phyloP scores from a whole-genome alignment of 2,888 invertebrate genomes.

The Branchipolynoe longqiensis region DNA sequence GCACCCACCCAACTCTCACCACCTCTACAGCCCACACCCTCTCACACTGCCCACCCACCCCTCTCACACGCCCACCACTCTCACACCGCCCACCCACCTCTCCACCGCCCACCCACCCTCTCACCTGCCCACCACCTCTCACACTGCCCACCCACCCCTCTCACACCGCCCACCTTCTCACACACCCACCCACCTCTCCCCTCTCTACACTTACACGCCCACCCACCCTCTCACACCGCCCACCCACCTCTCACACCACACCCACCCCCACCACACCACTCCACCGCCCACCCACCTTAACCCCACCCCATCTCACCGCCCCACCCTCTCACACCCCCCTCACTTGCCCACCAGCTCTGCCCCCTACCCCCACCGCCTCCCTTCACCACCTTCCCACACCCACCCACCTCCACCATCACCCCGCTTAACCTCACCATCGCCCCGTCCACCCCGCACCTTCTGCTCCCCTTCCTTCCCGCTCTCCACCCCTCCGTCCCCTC shows the following conservation, averaged over 20 bases:
- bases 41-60: neutral
- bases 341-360: neutral
- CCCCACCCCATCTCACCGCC: neutral
- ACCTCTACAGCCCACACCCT: neutral
- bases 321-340: neutral
- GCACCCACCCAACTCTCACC: neutral
- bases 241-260: neutral
- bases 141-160: neutral
- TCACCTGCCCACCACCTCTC: neutral
- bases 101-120: neutral
- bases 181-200: neutral
- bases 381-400: neutral
- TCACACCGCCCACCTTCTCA: neutral
- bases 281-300: neutral
- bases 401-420: neutral
- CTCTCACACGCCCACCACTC: neutral
- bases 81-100: neutral
- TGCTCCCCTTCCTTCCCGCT: no score
- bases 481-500: no score
- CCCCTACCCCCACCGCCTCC: neutral
- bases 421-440: no score
- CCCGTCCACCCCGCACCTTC: no score
- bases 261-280: neutral
- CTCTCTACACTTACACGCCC: no score
- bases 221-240: no score